Base-by-base conservation (phyloP, 2,113 vertebrate genomes). In the Calonectris borealis region DNA sequence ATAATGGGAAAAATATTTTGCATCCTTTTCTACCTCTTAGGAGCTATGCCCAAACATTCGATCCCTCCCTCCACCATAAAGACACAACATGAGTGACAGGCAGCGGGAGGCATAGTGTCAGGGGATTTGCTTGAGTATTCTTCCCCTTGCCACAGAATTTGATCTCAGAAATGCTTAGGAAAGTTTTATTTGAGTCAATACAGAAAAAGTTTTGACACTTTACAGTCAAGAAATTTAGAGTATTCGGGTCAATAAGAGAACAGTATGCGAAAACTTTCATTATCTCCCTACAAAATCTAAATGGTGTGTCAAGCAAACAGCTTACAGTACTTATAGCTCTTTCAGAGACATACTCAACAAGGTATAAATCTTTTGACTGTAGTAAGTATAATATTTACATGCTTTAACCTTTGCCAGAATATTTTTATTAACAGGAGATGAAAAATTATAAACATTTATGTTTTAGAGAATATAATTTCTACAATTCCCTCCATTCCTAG, bases 381-480 rank as follows among this genome's bases (percentile, higher is more conserved):
- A 72, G 29, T 64, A 93, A 86, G 32, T 52, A 72, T 49, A 96
- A 90, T 70, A 95, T 97, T 90, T 94, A 86, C 61, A 58, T 11
- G 17, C 38, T 88, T 62, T 94, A 88, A 81, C 34, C 18, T 77
- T 80, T 81, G 9, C 51, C 51, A 86, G 66, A 61, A 73, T 61
- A 84, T 31, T 76, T 55, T 42, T 78, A 90, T 69, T 90, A 91
- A 62, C 2, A 16, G 46, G 44, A 93, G 26, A 95, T 70, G 49
- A 94, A 95, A 90, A 90, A 76, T 82, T 19, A 36, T 72, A 86
- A 93, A 89, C 57, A 25, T 17, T 29, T 22, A 72, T 31, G 31
- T 17, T 85, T 80, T 46, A 80, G 31, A 83, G 46, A 96, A 54
- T 61, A 36, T 46, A 79, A 76, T 77, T 83, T 83, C 58, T 54